phyloP scores from a whole-genome alignment of 1,140 invertebrate species.

The Aphis craccivora region DNA sequence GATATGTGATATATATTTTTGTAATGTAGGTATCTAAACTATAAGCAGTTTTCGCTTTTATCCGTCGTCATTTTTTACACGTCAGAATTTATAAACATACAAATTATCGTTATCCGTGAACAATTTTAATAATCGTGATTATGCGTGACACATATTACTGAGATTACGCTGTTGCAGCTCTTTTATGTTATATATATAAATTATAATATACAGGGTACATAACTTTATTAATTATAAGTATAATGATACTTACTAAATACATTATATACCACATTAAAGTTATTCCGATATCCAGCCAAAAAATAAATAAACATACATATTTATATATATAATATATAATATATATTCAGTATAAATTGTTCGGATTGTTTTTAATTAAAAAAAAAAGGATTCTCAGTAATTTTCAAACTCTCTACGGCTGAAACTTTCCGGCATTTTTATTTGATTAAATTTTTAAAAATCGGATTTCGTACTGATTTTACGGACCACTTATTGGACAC shows the following conservation, averaged over 20 bases:
- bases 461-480: not conserved
- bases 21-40: not conserved
- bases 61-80: too few species aligned
- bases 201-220: not conserved
- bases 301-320: not conserved
- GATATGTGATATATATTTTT: not conserved
- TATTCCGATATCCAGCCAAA: not conserved
- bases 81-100: not conserved
- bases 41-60: not conserved
- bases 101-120: not conserved
- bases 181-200: not conserved
- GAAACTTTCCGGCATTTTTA: not conserved
- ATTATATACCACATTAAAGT: not conserved
- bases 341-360: not conserved
- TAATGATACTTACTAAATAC: not conserved
- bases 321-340: not conserved
- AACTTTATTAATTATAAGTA: conserved; percentile 9
- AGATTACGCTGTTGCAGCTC: not conserved
- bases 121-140: not conserved
- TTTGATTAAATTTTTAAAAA: conserved; percentile 16
- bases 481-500: not conserved
- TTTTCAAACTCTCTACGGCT: not conserved
- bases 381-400: conserved; percentile 16
- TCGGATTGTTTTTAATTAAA: conserved; percentile 10
- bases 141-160: not conserved